A percentile compares a stretch with the other conserved stretches of the same genome.
phyloP scores from a whole-genome alignment of 2,888 invertebrate species.

The Agrotis exclamationis region DNA sequence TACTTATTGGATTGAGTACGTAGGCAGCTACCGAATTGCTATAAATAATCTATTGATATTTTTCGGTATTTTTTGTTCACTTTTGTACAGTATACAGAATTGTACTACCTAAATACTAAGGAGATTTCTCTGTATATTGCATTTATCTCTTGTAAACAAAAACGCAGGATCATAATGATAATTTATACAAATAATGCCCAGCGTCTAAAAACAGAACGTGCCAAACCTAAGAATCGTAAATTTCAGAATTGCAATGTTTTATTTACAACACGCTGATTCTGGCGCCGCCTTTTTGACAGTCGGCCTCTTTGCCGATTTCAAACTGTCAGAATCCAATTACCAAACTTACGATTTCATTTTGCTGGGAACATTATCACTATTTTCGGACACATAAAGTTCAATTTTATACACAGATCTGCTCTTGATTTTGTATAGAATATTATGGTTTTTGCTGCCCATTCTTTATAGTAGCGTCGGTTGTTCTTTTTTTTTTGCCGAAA shows the following conservation, averaged over 20 bases:
- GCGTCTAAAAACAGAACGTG: constrained; percentile 68
- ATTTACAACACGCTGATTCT: constrained; percentile 82
- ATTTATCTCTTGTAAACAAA: constrained; percentile 23
- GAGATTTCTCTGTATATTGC: neutral
- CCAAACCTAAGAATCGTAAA: constrained; percentile 76
- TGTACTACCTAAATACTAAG: neutral
- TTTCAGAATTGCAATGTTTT: constrained; percentile 81
- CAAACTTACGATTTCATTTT: constrained; percentile 70
- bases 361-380: constrained; percentile 61
- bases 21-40: neutral
- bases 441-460: constrained; percentile 84
- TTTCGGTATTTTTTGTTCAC: neutral
- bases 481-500: constrained; percentile 77
- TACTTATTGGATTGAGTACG: too few species aligned
- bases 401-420: constrained; percentile 54
- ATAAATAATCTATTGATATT: neutral
- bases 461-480: constrained; percentile 84
- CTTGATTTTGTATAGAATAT: constrained; percentile 65
- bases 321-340: constrained; percentile 90
- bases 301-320: constrained; percentile 88
- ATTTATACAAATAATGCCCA: constrained; percentile 39
- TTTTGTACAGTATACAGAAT: too few species aligned
- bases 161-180: constrained; percentile 54
- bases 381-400: constrained; percentile 60
- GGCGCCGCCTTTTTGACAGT: constrained; percentile 90